Conservation (phyloP, 1,140 invertebrate genomes). For the Tyrophagus putrescentiae region DNA sequence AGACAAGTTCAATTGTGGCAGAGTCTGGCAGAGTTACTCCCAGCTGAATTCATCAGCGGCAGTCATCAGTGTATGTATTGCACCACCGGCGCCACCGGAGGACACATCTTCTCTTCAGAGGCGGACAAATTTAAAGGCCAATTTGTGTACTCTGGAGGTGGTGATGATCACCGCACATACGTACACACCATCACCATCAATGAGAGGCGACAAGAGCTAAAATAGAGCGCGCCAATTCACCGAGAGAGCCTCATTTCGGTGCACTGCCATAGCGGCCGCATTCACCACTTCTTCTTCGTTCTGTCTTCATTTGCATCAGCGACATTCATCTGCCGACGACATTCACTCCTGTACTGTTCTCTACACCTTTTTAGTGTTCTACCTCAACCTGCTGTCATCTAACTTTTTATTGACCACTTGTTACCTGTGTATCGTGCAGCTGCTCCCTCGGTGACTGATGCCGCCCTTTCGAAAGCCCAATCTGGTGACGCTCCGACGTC, state of each 20-base stretch:
- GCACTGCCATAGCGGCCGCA: background rate
- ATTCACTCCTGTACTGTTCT: no score
- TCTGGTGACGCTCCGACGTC: constrained; percentile 57
- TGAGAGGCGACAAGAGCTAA: background rate
- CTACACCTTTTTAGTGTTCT: background rate
- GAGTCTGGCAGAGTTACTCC: no score
- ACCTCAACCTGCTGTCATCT: no score
- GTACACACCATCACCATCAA: background rate
- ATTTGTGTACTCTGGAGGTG: constrained; percentile 7
- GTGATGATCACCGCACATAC: no score
- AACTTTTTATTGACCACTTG: no score
- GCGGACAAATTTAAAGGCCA: constrained; percentile 5
- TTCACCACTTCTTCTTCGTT: background rate
- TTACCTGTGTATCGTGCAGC: background rate
- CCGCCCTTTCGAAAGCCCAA: constrained; percentile 13
- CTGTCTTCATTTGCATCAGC: background rate
- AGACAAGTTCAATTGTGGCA: background rate
- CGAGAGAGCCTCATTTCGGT: background rate
- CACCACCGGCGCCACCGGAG: background rate
- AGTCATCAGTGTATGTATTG: no score
- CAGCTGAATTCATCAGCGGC: no score
- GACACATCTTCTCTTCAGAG: background rate
- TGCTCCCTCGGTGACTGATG: background rate
- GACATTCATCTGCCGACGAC: background rate
- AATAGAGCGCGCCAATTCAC: background rate